Evolutionary conservation across 1,140 invertebrate genomes (phyloP), one percentile per base, ranked within the genome.

Genomic region (Dendrolimus punctatus): DNA sequence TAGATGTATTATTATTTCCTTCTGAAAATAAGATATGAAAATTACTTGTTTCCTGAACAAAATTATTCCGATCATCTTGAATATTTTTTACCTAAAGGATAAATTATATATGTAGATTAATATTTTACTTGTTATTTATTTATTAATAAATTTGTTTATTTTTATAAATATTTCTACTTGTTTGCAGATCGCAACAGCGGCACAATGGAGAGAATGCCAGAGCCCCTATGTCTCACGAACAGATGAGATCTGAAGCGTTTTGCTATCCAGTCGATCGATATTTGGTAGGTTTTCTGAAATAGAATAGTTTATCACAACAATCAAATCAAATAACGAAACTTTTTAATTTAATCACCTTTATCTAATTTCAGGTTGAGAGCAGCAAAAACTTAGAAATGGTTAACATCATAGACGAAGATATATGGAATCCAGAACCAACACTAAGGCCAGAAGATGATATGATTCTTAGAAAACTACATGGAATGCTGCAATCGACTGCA

Each of bases 181-280:
- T 70, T 54, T 9, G 51, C 73, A 85, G 82, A 85, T 42, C 68
- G 79, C 58, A 73, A 50, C 50, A 56, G 54, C 54, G 68, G 56
- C 8, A 40, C 69, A 36, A 38, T 59, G 23, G 80, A 83, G 68
- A 74, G 77, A 56, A 82, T 82, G 79, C 76, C 82, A 40, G 82
- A 85, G 61, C 82, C 82, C 5, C 67, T 85, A 53, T 85, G 82
- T 55, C 70, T 85, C 51, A 82, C 82, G 51, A 84, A 84, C 80
- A 85, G 82, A 75, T 85, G 82, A 85, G 71, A 56, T 42, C 59
- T 42, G 53, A 23, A 7, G 10, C 48, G 7, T 46, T 65, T 6
- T 59, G 52, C 40, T 85, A 81, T 66, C 82, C 82, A 72, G 77
- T 85, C 71, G 80, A 85, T 80, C 72, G 82, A 77, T 85, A 84